Conservation (phyloP, 2,797 vertebrate genomes). For the Syncerus caffer region DNA sequence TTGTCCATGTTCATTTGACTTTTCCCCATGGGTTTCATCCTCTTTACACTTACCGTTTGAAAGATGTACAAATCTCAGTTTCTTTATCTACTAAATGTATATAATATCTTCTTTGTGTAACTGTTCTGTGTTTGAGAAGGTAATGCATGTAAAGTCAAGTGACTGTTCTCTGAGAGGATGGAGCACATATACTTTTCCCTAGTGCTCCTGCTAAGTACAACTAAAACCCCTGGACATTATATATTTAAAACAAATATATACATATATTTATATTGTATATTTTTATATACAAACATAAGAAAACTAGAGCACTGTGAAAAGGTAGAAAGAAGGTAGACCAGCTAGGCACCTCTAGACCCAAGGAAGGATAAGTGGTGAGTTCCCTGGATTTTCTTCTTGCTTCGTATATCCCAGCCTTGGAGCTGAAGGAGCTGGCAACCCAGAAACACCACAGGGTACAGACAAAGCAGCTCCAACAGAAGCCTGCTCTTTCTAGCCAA, state of each 20-base stretch:
- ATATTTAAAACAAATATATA: neutral
- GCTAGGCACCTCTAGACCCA: no score
- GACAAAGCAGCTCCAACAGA: neutral
- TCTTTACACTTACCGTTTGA: neutral
- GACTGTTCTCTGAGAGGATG: neutral
- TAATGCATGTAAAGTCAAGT: neutral
- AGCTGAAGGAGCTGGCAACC: neutral
- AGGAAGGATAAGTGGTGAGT: neutral
- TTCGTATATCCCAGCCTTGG: neutral
- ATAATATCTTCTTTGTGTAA: neutral
- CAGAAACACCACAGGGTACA: neutral
- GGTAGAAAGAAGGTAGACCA: neutral
- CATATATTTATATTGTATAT: neutral
- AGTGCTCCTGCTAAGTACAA: neutral
- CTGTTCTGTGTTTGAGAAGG: neutral
- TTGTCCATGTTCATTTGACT: neutral
- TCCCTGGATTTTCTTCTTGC: neutral
- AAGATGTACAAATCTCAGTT: neutral
- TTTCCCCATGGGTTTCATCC: neutral
- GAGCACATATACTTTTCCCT: neutral
- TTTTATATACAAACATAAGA: neutral
- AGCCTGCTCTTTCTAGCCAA: neutral
- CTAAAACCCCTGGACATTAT: neutral
- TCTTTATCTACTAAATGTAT: neutral
- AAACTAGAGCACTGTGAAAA: neutral